Base-by-base conservation (phyloP, 1,140 invertebrate species). In the Nylanderia fulva region DNA sequence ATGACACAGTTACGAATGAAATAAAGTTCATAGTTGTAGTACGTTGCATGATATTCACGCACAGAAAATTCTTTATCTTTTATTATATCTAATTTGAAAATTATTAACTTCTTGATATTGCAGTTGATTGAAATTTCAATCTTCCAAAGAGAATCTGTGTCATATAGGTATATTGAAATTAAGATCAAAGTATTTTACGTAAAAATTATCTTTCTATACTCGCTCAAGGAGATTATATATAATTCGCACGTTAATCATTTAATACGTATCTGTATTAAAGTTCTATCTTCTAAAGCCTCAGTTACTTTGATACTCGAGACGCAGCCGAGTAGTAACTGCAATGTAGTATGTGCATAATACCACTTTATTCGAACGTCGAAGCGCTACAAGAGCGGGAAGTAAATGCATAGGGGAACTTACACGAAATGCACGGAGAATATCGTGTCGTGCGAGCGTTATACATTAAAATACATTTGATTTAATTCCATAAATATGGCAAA, bases 401-500 rank as follows among this genome's bases (percentile, higher is more conserved):
- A 68, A 69, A 68, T 69, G 21, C 39, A 79, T 79, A 18, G 15
- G 21, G 61, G 9, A 21, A 33, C 45, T 54, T 68, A 54, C n/a
- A n/a, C 21, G 33, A 48, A 54, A 68, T 42, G 48, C 45, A 64
- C 6, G 39, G 39, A 64, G n/a, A 48, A 42, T n/a, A n/a, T 27
- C 9, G 2, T 45, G 36, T 61, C 24, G 15, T 11, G 6, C 24
- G 29, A 60, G 15, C 33, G 33, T 36, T 42, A 2, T 24, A 15
- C 21, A 79, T 79, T 39, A 66, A 79, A 68, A 54, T 29, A 11
- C 63, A 39, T 39, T 79, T 15, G 18, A 45, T 79, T 79, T 79
- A 79, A 79, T 68, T 69, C 45, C 45, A 27, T 39, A 68, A 77
- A 79, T 68, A 5, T 15, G 29, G 9, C n/a, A 39, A 54, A 21